phyloP scores from a whole-genome alignment of 2,113 vertebrate species.

The Arenaria interpres region DNA sequence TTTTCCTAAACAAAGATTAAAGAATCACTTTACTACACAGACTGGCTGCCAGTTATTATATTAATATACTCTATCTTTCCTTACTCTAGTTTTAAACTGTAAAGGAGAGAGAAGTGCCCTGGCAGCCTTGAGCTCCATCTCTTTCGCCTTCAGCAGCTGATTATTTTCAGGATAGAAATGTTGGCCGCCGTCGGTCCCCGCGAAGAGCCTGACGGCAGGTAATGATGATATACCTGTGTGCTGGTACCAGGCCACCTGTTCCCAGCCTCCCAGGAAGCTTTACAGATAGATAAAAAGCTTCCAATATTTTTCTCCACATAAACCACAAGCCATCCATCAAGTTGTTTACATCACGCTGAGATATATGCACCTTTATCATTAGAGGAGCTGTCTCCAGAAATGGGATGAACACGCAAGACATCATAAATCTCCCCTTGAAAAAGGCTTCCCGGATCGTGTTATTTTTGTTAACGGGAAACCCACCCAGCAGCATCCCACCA shows the following conservation, averaged over 20 bases:
- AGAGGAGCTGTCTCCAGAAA: conserved; percentile 55
- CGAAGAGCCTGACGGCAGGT: not conserved
- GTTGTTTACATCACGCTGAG: conserved; percentile 59
- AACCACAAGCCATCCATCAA: conserved; percentile 59
- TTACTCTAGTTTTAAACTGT: not conserved
- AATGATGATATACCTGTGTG: conserved; percentile 57
- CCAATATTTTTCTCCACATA: conserved; percentile 40
- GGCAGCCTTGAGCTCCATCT: conserved; percentile 20
- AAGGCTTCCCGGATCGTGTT: not conserved
- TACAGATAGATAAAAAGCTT: conserved; percentile 39
- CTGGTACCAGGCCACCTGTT: conserved; percentile 41
- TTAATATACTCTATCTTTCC: not conserved
- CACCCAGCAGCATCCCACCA: not conserved
- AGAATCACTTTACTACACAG: not conserved
- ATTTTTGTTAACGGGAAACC: not conserved
- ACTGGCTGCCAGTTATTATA: not conserved
- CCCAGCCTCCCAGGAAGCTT: conserved; percentile 40
- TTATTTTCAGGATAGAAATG: not conserved
- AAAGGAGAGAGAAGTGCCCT: not conserved
- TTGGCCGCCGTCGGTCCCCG: not conserved
- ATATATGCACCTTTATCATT: conserved; percentile 59
- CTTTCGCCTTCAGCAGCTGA: not conserved
- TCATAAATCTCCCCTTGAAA: conserved; percentile 43
- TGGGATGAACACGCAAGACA: not conserved
- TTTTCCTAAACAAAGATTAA: not conserved